Evolutionary conservation across 92 coral and sea anemone genomes (phyloP).

Genomic region (Scolanthus callimorphus): DNA sequence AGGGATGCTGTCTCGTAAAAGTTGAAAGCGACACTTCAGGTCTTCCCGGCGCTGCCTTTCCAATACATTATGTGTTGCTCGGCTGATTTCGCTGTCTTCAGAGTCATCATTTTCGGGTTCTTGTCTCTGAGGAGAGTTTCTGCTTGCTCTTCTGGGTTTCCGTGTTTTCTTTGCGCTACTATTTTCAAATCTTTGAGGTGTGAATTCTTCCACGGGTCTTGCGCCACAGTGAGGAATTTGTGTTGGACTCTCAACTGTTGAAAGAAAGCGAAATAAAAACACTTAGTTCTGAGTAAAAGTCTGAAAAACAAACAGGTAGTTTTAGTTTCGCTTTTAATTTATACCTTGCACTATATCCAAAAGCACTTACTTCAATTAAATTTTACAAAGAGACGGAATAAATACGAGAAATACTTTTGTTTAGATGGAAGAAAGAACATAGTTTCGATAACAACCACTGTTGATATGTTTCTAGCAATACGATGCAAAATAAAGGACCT

Average conservation of each 20-base stretch:
- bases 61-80: conserved; percentile 95
- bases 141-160: conserved; percentile 72
- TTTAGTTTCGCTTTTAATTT: too few species aligned
- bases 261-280: conserved; percentile 2
- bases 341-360: too few species aligned
- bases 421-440: too few species aligned
- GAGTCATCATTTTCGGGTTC: conserved; percentile 90
- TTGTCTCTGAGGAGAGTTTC: conserved; percentile 64
- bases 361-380: too few species aligned
- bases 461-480: too few species aligned
- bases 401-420: too few species aligned
- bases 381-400: too few species aligned
- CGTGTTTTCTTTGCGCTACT: conserved; percentile 57
- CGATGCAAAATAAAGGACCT: too few species aligned
- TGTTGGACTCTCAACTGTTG: conserved; percentile 52
- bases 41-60: conserved; percentile 96
- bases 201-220: conserved; percentile 56
- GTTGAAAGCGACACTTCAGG: conserved; percentile 89
- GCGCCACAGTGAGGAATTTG: conserved; percentile 12
- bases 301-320: too few species aligned
- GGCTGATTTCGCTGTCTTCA: conserved; percentile 94
- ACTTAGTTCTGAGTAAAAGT: not conserved
- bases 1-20: conserved; percentile 88
- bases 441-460: too few species aligned
- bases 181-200: conserved; percentile 57